These are phyloP conservation scores for Danaus plexippus DNA, from an alignment of 1,140 invertebrate species.

Conservation along the genomic window DNA sequence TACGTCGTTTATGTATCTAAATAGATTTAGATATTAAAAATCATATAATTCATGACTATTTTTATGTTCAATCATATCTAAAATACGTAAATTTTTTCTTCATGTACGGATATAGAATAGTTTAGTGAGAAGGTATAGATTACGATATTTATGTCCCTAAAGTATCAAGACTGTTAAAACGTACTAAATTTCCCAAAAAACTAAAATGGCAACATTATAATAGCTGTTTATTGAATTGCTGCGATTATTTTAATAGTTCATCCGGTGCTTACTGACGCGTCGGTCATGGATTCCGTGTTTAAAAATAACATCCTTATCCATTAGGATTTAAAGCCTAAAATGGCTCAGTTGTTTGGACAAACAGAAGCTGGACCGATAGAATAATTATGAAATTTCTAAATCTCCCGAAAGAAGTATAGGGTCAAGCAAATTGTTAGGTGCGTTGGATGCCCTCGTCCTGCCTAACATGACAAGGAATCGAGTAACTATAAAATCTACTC, in stretches of 20 bases:
- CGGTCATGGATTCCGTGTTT: slow-evolving; percentile 27
- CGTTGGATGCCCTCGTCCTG: too few relatives aligned
- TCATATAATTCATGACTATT: too few relatives aligned
- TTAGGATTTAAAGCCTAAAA: slow-evolving; percentile 4
- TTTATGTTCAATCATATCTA: too few relatives aligned
- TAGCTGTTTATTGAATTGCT: slow-evolving; percentile 62
- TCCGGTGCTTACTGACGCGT: slow-evolving; percentile 44
- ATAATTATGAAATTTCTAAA: slow-evolving; percentile 47
- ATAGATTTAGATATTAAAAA: too few relatives aligned
- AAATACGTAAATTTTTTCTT: too few relatives aligned
- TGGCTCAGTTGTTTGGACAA: too few relatives aligned
- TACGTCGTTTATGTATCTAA: too few relatives aligned
- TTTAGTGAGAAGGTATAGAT: not conserved
- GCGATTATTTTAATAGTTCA: slow-evolving; percentile 64
- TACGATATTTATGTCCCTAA: slow-evolving; percentile 10
- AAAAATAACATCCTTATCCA: not conserved
- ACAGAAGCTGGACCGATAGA: slow-evolving; percentile 31
- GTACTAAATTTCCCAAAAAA: slow-evolving; percentile 27
- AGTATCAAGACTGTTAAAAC: slow-evolving; percentile 31
- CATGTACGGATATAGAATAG: too few relatives aligned
- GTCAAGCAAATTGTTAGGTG: slow-evolving; percentile 15
- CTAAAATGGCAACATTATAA: slow-evolving; percentile 40
- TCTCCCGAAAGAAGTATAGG: slow-evolving; percentile 25
- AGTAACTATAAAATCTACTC: too few relatives aligned
- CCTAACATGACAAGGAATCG: too few relatives aligned